A percentile compares a stretch with the other conserved stretches of the same genome.
Evolutionary conservation across 2,888 invertebrate genomes (phyloP).

Genomic region (Acronicta leporina): DNA sequence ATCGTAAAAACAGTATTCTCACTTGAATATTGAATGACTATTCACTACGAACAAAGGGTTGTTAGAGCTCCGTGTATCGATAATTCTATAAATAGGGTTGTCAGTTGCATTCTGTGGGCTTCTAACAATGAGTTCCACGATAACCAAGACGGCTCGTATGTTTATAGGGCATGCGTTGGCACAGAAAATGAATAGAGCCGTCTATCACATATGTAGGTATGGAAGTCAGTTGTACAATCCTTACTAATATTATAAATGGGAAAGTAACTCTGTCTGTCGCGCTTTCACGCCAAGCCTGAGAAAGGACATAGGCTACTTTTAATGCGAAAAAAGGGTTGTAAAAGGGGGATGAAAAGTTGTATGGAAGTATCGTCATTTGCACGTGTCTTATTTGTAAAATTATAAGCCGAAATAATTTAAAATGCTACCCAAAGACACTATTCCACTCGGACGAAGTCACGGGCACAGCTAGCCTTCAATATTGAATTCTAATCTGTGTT

Average conservation of each 20-base stretch:
- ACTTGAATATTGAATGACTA: constrained; percentile 34
- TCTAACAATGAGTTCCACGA: constrained; percentile 61
- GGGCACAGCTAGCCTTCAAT: too few relatives aligned
- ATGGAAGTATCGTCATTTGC: too few relatives aligned
- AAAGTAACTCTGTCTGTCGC: too few relatives aligned
- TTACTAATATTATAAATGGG: not conserved
- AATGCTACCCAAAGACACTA: too few relatives aligned
- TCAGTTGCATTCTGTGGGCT: constrained; percentile 67
- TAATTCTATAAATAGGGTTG: constrained; percentile 67
- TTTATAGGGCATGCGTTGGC: constrained; percentile 53
- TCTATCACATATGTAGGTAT: constrained; percentile 10
- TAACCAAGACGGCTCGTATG: constrained; percentile 45
- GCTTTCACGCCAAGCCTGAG: too few relatives aligned
- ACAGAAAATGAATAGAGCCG: constrained; percentile 44
- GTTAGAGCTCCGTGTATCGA: constrained; percentile 53
- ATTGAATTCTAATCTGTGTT: too few relatives aligned
- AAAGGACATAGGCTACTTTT: too few relatives aligned
- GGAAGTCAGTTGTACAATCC: not conserved
- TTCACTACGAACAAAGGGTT: constrained; percentile 58
- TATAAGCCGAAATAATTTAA: too few relatives aligned
- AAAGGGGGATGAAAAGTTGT: too few relatives aligned
- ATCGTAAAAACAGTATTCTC: constrained; percentile 8
- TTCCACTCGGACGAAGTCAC: too few relatives aligned
- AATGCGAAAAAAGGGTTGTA: too few relatives aligned
- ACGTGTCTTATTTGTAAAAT: too few relatives aligned